Evolutionary conservation across 1,140 invertebrate genomes (phyloP).

Genomic region (Bilobella aurantiaca): DNA sequence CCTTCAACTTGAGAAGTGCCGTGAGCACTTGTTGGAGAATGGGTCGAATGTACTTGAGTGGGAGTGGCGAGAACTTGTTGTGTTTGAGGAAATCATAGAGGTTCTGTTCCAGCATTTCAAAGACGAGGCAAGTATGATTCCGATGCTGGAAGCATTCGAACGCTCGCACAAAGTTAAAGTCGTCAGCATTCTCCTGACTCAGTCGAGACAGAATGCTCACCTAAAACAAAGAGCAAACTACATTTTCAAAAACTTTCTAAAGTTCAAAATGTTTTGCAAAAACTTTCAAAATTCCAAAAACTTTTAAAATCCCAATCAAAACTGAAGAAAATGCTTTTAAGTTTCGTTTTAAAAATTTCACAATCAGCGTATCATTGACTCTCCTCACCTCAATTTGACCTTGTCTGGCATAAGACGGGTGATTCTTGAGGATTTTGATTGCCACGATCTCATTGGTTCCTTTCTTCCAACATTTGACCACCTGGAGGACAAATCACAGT

Average conservation of each 20-base stretch:
- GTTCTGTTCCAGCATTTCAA: constrained; percentile 99
- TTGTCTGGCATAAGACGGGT: constrained; percentile 98
- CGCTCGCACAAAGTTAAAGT: constrained; percentile 98
- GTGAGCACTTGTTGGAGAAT: constrained; percentile 98
- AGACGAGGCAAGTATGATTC: constrained; percentile 98
- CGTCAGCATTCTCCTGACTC: constrained; percentile 98
- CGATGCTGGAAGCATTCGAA: constrained; percentile 99
- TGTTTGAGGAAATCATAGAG: constrained; percentile 99
- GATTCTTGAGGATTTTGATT: constrained; percentile 99
- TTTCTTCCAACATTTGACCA: constrained; percentile 99
- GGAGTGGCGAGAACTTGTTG: constrained; percentile 97
- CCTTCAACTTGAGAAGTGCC: constrained; percentile 93
- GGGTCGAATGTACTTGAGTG: constrained; percentile 94
- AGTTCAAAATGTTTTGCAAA: neutral
- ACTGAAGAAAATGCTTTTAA: too few relatives aligned
- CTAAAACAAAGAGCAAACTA: constrained; percentile 42
- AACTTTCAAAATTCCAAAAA: too few relatives aligned
- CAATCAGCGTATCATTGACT: too few relatives aligned
- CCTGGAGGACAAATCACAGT: constrained; percentile 43
- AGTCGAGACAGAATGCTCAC: constrained; percentile 92
- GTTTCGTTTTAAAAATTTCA: too few relatives aligned
- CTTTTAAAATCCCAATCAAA: too few relatives aligned
- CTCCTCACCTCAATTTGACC: constrained; percentile 99
- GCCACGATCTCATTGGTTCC: constrained; percentile 99
- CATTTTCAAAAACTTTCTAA: neutral